Evolutionary conservation across 1,140 invertebrate species (phyloP).

Genomic region (Drosophila pachea): DNA sequence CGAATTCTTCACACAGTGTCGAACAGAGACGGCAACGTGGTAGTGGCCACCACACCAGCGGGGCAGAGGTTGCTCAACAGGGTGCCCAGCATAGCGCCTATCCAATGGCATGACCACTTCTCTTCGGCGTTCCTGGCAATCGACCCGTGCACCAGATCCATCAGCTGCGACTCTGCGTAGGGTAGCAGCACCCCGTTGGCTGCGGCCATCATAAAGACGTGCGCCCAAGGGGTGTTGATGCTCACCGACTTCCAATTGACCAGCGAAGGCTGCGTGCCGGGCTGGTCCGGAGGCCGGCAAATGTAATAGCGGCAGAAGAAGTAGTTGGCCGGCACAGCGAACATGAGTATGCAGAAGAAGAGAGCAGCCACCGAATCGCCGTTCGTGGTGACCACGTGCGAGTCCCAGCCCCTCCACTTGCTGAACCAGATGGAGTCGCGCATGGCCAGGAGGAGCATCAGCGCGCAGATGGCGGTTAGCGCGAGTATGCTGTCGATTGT

Average conservation of each 20-base stretch:
- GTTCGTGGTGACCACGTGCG: fast-evolving
- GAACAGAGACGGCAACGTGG: too few species aligned
- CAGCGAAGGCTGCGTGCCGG: slow-evolving; percentile 29
- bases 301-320: slow-evolving; percentile 51
- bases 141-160: neutral
- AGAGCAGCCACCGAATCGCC: slow-evolving; percentile 27
- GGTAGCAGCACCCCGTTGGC: neutral
- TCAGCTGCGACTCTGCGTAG: neutral
- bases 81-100: slow-evolving; percentile 9
- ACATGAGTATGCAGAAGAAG: slow-evolving; percentile 7
- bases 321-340: slow-evolving; percentile 48
- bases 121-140: neutral
- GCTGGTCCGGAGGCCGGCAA: slow-evolving; percentile 32
- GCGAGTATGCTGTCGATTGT: slow-evolving; percentile 1
- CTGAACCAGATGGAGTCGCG: too few species aligned
- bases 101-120: neutral
- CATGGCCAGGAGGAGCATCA: neutral
- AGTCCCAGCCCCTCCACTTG: slow-evolving; percentile 5
- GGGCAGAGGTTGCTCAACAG: neutral
- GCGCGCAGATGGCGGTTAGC: slow-evolving; percentile 8
- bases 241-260: slow-evolving; percentile 44
- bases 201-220: slow-evolving; percentile 57
- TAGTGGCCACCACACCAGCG: neutral
- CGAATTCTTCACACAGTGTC: too few species aligned
- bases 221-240: slow-evolving; percentile 39